phyloP scores from a whole-genome alignment of 1,140 invertebrate genomes.

The Cheumatopsyche charites region DNA sequence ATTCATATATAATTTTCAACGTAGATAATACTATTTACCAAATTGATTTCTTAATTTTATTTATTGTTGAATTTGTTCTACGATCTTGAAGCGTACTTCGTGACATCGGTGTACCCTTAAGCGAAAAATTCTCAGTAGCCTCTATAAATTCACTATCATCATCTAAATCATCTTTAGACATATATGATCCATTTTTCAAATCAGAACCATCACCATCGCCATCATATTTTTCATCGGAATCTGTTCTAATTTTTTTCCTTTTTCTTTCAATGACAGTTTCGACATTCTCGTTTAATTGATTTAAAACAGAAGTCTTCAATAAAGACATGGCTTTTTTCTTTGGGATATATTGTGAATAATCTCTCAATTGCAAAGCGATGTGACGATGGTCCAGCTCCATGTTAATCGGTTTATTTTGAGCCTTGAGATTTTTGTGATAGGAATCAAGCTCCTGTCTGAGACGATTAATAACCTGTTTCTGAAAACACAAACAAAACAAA shows the following conservation, averaged over 20 bases:
- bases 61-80: conserved; percentile 57
- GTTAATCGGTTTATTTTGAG: conserved; percentile 56
- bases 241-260: conserved; percentile 51
- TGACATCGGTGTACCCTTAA: conserved; percentile 48
- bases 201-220: conserved; percentile 48
- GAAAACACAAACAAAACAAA: conserved; percentile 46
- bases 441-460: conserved; percentile 57
- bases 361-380: conserved; percentile 59
- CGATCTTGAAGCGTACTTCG: conserved; percentile 54
- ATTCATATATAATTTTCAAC: neutral
- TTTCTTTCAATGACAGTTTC: conserved; percentile 52
- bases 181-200: conserved; percentile 50
- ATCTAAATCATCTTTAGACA: conserved; percentile 31
- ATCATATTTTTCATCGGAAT: conserved; percentile 53
- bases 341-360: conserved; percentile 57
- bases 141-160: conserved; percentile 46
- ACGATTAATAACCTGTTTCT: conserved; percentile 60
- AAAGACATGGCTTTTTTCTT: conserved; percentile 56
- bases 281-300: conserved; percentile 58
- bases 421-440: conserved; percentile 58
- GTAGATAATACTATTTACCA: conserved; percentile 54
- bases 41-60: conserved; percentile 58
- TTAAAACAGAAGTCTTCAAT: conserved; percentile 59
- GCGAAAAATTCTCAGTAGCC: conserved; percentile 46
- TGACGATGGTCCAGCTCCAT: conserved; percentile 58